Evolutionary conservation across 1,140 invertebrate genomes (phyloP).

Genomic region (Drosophila pandora): DNA sequence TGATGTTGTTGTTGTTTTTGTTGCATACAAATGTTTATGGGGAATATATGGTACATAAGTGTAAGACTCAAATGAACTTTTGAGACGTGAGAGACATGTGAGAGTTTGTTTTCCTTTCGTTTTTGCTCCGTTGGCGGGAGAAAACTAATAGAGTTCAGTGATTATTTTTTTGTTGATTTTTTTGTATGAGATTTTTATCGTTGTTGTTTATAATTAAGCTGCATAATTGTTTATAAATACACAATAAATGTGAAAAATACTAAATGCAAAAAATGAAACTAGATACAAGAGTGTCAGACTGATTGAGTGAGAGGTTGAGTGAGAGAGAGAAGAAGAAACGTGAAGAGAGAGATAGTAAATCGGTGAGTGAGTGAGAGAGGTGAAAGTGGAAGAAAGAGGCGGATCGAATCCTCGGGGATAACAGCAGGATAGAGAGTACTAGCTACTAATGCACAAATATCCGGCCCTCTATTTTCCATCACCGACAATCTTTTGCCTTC

Average conservation of each 20-base stretch:
- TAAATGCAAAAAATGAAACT: constrained; percentile 83
- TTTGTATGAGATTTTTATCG: constrained; percentile 49
- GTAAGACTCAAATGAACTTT: constrained; percentile 61
- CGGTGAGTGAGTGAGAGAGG: constrained; percentile 30
- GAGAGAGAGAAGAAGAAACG: constrained; percentile 15
- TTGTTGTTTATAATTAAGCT: constrained; percentile 75
- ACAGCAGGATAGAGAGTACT: constrained; percentile 31
- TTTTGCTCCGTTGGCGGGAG: constrained; percentile 19
- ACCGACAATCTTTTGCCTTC: constrained; percentile 9
- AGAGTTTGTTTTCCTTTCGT: constrained; percentile 53
- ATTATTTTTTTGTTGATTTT: constrained; percentile 54
- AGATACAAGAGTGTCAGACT: constrained; percentile 82
- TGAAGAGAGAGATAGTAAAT: constrained; percentile 20
- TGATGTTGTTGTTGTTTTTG: constrained; percentile 39
- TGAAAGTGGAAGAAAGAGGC: constrained; percentile 32
- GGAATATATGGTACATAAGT: constrained; percentile 59
- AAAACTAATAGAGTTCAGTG: constrained; percentile 53
- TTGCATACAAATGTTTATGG: constrained; percentile 61
- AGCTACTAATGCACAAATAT: constrained; percentile 65
- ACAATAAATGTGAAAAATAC: constrained; percentile 80
- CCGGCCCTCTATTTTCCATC: constrained; percentile 34
- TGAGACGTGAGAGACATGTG: constrained; percentile 81
- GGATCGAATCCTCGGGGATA: constrained; percentile 40
- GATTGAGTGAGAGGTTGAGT: constrained; percentile 49
- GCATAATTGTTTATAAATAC: constrained; percentile 82